Base-by-base conservation (phyloP, 1,140 invertebrate genomes). In the Scaptomyza graminum region DNA sequence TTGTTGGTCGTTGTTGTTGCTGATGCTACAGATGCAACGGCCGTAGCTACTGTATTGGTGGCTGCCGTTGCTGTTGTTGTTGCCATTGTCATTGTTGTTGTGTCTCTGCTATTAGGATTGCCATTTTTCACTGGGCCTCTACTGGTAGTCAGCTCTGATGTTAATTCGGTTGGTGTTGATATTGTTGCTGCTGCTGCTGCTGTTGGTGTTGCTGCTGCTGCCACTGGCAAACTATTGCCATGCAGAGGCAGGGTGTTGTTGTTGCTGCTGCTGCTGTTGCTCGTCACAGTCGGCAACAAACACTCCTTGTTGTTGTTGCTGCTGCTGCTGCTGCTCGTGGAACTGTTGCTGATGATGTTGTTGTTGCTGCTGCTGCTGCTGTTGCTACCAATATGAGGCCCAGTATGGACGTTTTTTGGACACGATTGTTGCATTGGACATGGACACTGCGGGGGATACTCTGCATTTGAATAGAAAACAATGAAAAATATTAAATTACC, bases 391-490 rank as follows among this genome's bases (percentile, higher is more conserved):
- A 96, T 97, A 97, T 96, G 96, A 96, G 96, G 96, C 95, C 96
- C 96, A 97, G 96, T 96, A 97, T 95, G 95, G 95, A 96, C 96
- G 96, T 97, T 97, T 97, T 97, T 97, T 97, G 96, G 96, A 97
- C 96, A 97, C 93, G 96, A 95, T 93, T 96, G 96, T 84, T 90
- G 96, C 94, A 96, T 94, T 93, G 96, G 96, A 94, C 96, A 97
- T 83, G 96, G 96, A 93, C 96, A 97, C 93, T 94, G 93, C 67
- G 93, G 92, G 85, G 93, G 92, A 92, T 91, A 91, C 41, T 94
- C 94, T 95, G 81, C 39, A 5, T 31, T 31, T 31, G 5, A 0
- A 15, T 13, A 43, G 18, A 37, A 66, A 70, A 77, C 76, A 71
- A 80, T 59, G 28, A 31, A 7, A 31, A 31, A 43, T 57, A 60